phyloP scores from a whole-genome alignment of 2,113 vertebrate species.

The Pteruthius melanotis region DNA sequence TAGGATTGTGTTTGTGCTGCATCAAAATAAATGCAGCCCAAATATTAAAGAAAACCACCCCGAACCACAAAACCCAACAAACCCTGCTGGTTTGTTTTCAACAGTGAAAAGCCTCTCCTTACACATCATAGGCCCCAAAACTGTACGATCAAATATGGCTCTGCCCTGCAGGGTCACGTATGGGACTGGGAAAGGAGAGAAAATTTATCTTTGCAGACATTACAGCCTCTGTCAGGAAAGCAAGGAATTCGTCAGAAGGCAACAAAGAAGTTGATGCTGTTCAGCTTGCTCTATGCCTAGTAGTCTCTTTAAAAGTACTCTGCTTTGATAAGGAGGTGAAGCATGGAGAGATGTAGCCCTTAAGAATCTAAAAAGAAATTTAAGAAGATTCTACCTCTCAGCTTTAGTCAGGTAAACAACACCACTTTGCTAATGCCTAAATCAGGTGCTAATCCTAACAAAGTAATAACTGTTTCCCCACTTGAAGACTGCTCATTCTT shows the following conservation, averaged over 20 bases:
- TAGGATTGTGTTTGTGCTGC: not conserved
- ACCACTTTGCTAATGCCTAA: not conserved
- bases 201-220: not conserved
- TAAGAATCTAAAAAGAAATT: not conserved
- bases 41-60: not conserved
- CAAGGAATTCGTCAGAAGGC: not conserved
- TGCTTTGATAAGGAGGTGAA: not conserved
- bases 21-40: not conserved
- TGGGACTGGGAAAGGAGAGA: not conserved
- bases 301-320: not conserved
- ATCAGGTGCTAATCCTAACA: not conserved
- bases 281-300: not conserved
- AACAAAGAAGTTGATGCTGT: not conserved
- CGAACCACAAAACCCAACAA: not conserved
- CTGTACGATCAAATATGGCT: not conserved
- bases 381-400: not conserved
- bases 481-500: not conserved
- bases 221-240: not conserved
- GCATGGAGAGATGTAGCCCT: not conserved
- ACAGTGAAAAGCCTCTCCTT: not conserved
- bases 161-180: not conserved
- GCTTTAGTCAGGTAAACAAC: not conserved
- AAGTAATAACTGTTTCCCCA: not conserved
- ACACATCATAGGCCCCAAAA: not conserved
- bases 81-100: not conserved